Base-by-base conservation (phyloP, 2,113 vertebrate genomes). In the Conger conger region DNA sequence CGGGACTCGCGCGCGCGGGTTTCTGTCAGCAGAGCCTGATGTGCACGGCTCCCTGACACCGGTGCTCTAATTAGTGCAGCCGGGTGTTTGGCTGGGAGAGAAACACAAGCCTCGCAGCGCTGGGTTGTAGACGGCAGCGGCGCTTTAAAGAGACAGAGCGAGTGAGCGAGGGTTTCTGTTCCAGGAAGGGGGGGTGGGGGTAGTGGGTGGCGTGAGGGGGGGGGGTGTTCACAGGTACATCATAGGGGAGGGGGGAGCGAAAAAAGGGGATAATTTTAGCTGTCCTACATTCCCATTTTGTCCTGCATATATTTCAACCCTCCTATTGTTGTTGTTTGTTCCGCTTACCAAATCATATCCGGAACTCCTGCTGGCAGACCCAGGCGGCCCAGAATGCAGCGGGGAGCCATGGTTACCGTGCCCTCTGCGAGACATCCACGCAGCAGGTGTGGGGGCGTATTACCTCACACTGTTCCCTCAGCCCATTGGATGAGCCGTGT, bases 301-400 rank as follows among this genome's bases (percentile, higher is more conserved):
- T 73, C 68, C 68, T 27, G 27, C 27, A 33, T 73, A 85, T 88
- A 89, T 89, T 88, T 23, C 54, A n/a, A 76, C n/a, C 7, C 85
- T 88, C 83, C 50, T 84, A 30, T 60, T 54, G 76, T 36, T 35
- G 45, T 50, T 11, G 83, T 87, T 81, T 87, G 54, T 37, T 77
- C 84, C 27, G 73, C 83, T 83, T 84, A 16, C 36, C 68, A 78
- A 57, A 85, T 87, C 83, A 87, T 30, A 42, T 35, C 57, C 20
- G n/a, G 68, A 23, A 9, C n/a, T 73, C 68, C n/a, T 4, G n/a
- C n/a, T 73, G 57, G 20, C 57, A 63, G 57, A 63, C 57, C 8
- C 18, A 33, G 68, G 68, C 27, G 68, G 27, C 68, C 68, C n/a
- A 73, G n/a, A 33, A 73, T 11, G 68, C 68, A 11, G 11, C 68